phyloP scores from a whole-genome alignment of 1,140 invertebrate species.

The Myzus persicae region DNA sequence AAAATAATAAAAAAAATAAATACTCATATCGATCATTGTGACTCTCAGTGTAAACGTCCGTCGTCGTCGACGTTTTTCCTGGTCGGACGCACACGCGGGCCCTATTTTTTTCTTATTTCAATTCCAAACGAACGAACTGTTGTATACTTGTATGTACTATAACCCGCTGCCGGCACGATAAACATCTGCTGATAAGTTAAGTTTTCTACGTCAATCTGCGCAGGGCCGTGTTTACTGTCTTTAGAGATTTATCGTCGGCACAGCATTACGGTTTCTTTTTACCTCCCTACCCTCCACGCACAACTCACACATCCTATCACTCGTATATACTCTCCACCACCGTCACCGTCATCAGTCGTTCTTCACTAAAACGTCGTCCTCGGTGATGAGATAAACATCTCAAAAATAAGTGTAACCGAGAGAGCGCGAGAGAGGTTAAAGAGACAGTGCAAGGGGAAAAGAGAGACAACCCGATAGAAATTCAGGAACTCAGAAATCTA shows the following conservation, averaged over 20 bases:
- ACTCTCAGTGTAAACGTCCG: not conserved
- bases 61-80: slow-evolving; percentile 11
- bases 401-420: not conserved
- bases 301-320: not conserved
- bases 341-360: slow-evolving; percentile 8
- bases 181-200: slow-evolving; percentile 57
- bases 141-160: not conserved
- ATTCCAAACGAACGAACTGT: slow-evolving; percentile 27
- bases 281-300: not conserved
- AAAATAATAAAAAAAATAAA: slow-evolving; percentile 5
- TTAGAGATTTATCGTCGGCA: slow-evolving; percentile 53
- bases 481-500: slow-evolving; percentile 40
- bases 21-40: slow-evolving; percentile 53
- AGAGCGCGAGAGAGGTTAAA: not conserved
- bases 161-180: slow-evolving; percentile 22
- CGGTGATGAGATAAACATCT: slow-evolving; percentile 54
- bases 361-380: slow-evolving; percentile 34
- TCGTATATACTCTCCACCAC: not conserved
- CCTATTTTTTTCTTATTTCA: slow-evolving; percentile 22
- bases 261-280: slow-evolving; percentile 48
- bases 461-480: slow-evolving; percentile 1
- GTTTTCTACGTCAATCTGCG: slow-evolving; percentile 53
- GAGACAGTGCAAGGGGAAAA: not conserved
- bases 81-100: not conserved
- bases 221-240: slow-evolving; percentile 55